A percentile compares a stretch with the other conserved stretches of the same genome.
These are phyloP conservation scores for Verasper variegatus DNA, from an alignment of 2,113 vertebrate species.

Conservation along the genomic window DNA sequence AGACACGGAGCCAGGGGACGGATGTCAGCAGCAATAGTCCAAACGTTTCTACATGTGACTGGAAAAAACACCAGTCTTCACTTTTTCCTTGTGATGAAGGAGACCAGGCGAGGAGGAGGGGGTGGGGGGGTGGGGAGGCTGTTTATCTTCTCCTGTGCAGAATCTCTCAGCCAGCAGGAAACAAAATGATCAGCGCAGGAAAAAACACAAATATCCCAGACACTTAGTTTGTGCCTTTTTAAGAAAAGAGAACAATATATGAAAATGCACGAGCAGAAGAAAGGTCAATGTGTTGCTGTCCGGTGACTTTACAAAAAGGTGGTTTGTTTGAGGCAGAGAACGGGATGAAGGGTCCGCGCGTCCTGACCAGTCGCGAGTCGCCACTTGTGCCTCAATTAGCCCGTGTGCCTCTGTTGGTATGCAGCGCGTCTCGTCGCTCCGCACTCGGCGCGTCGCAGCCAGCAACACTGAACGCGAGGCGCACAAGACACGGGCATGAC, in stretches of 20 bases:
- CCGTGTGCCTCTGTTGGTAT: conserved; percentile 72
- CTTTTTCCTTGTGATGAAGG: conserved; percentile 37
- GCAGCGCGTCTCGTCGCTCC: conserved; percentile 77
- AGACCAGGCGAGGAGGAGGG: conserved; percentile 12
- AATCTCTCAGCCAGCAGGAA: conserved; percentile 45
- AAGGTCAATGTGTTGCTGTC: conserved; percentile 5
- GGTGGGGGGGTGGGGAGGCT: conserved; percentile 22
- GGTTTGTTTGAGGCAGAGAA: conserved; percentile 18
- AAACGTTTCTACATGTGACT: conserved; percentile 62
- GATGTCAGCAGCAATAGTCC: conserved; percentile 63
- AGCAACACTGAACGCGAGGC: conserved; percentile 69
- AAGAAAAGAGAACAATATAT: conserved; percentile 11
- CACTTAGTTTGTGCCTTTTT: conserved; percentile 50
- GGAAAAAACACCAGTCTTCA: conserved; percentile 67
- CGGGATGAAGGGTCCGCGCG: conserved; percentile 43
- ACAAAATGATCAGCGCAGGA: conserved; percentile 42
- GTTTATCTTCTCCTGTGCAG: conserved; percentile 50
- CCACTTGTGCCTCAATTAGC: conserved; percentile 34
- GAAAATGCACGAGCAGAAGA: conserved; percentile 21
- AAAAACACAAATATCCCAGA: conserved; percentile 59
- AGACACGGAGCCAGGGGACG: conserved; percentile 37
- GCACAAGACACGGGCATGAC: conserved; percentile 70
- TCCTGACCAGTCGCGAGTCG: conserved; percentile 29
- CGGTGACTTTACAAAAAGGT: conserved; percentile 28
- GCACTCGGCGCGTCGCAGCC: conserved; percentile 77